Evolutionary conservation across 2,888 invertebrate species (phyloP).

Genomic region (Amorpha juglandis): DNA sequence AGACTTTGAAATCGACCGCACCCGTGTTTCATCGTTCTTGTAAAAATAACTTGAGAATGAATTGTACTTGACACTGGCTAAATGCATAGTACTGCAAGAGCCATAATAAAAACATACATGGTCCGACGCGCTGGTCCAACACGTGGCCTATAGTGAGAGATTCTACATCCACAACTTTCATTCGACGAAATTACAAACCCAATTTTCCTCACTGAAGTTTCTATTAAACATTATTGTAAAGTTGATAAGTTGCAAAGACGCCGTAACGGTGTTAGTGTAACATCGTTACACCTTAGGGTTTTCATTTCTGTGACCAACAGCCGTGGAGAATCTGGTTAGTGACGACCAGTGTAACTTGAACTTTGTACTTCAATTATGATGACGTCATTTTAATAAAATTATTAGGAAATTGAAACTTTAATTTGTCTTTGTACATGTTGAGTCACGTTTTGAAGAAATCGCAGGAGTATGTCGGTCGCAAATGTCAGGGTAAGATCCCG

Average conservation of each 20-base stretch:
- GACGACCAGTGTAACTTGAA: constrained; percentile 37
- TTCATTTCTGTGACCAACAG: constrained; percentile 65
- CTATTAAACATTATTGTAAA: constrained; percentile 29
- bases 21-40: too few species aligned
- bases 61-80: too few species aligned
- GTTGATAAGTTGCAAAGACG: constrained; percentile 21
- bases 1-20: too few species aligned
- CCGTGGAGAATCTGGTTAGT: constrained; percentile 61
- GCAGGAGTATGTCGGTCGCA: too few species aligned
- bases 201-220: constrained; percentile 17
- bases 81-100: too few species aligned
- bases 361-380: constrained; percentile 6
- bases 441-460: too few species aligned
- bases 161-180: not conserved
- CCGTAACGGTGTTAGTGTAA: constrained; percentile 44
- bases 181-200: not conserved
- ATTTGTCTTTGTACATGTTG: too few species aligned
- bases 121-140: too few species aligned
- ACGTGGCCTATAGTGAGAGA: too few species aligned
- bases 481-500: too few species aligned
- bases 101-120: too few species aligned
- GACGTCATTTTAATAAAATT: constrained; percentile 23
- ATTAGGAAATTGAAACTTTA: not conserved
- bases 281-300: constrained; percentile 59
- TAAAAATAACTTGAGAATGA: too few species aligned